Percentiles rank a stretch among this genome's conserved stretches.
phyloP scores from a whole-genome alignment of 2,888 invertebrate genomes.

The Timandra comae region DNA sequence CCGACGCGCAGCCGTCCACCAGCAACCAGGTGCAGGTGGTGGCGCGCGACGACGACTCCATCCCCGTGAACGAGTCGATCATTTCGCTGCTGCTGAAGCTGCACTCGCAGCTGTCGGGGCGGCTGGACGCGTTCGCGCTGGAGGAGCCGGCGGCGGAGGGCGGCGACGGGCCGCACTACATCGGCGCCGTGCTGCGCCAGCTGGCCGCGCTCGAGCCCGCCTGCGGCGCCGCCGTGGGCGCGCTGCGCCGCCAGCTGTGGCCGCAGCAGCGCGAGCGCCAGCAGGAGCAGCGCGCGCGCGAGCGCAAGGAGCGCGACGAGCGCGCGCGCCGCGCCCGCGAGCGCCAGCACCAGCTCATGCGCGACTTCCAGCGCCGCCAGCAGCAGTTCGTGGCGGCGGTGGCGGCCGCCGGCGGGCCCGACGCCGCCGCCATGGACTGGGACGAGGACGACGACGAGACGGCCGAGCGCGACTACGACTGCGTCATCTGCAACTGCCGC shows the following conservation, averaged over 20 bases:
- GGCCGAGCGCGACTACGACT: slow-evolving; percentile 87
- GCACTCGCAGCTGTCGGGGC: slow-evolving; percentile 91
- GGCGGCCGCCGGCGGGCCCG: slow-evolving; percentile 58
- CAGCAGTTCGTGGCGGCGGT: slow-evolving; percentile 89
- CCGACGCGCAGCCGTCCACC: slow-evolving; percentile 30
- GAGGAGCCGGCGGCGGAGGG: slow-evolving; percentile 62
- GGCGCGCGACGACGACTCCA: slow-evolving; percentile 55
- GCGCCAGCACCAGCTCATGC: slow-evolving; percentile 93
- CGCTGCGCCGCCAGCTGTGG: slow-evolving; percentile 85
- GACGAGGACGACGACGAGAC: slow-evolving; percentile 74
- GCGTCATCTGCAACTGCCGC: slow-evolving; percentile 96
- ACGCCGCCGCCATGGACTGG: slow-evolving; percentile 78
- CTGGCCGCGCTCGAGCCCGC: slow-evolving; percentile 82
- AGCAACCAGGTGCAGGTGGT: slow-evolving; percentile 42
- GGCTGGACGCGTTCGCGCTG: slow-evolving; percentile 86
- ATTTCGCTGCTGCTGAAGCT: slow-evolving; percentile 91
- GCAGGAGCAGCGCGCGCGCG: slow-evolving; percentile 78
- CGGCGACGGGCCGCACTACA: slow-evolving; percentile 91
- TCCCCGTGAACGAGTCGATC: slow-evolving; percentile 89
- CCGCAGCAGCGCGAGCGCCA: slow-evolving; percentile 88
- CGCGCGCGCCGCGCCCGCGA: slow-evolving; percentile 90
- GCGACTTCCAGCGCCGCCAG: slow-evolving; percentile 93
- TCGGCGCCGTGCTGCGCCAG: slow-evolving; percentile 86
- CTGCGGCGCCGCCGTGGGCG: slow-evolving; percentile 82
- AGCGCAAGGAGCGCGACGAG: slow-evolving; percentile 87